Conservation (phyloP, 2,113 vertebrate genomes). For the Hyaena hyaena region DNA sequence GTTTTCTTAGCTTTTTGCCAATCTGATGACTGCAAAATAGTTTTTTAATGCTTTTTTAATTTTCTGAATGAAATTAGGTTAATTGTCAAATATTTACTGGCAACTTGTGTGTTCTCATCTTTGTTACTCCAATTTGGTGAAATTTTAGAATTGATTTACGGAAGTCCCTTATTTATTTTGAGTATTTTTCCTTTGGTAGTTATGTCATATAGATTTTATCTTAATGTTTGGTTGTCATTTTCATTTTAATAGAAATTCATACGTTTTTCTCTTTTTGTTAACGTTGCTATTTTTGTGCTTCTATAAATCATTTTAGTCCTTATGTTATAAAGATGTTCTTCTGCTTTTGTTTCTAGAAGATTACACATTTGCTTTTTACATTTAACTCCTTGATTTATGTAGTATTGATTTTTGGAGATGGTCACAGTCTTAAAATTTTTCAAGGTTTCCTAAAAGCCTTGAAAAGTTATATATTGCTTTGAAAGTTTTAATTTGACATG, state of each 20-base stretch:
- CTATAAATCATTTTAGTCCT: background rate
- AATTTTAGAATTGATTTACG: too few relatives aligned
- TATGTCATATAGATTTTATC: background rate
- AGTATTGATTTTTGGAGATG: background rate
- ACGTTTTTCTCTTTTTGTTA: background rate
- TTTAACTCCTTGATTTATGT: background rate
- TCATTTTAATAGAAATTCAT: background rate
- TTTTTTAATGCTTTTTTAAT: background rate
- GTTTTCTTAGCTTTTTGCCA: background rate
- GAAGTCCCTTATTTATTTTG: background rate
- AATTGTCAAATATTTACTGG: background rate
- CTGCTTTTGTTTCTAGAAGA: background rate
- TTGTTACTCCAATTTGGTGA: background rate
- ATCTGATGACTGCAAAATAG: background rate
- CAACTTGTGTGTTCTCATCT: background rate
- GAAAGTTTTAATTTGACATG: background rate
- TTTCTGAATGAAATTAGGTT: background rate
- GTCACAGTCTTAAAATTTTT: background rate
- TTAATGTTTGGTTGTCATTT: background rate
- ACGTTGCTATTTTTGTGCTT: background rate
- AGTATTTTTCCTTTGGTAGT: background rate
- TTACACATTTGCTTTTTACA: background rate
- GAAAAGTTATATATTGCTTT: background rate
- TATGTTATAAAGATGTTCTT: background rate
- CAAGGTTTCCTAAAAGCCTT: background rate